Percentiles rank a stretch among this genome's conserved stretches.
phyloP scores from a whole-genome alignment of 2,113 vertebrate species.

The Daphoenositta chrysoptera region DNA sequence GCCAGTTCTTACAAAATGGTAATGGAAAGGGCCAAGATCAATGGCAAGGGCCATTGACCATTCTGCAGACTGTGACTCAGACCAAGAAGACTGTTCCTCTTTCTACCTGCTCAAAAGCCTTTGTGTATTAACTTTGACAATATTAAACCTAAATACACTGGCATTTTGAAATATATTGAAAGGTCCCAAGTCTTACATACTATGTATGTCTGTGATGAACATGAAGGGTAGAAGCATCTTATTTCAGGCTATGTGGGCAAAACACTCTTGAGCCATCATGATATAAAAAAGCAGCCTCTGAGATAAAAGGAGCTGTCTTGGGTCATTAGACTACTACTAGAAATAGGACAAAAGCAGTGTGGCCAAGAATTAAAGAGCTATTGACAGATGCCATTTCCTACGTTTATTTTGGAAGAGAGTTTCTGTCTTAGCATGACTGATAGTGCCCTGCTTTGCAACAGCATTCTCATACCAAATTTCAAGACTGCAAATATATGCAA shows the following conservation, averaged over 20 bases:
- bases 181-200: neutral
- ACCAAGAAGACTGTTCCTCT: neutral
- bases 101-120: neutral
- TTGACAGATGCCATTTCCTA: neutral
- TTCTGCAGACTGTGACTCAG: neutral
- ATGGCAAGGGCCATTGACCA: neutral
- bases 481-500: neutral
- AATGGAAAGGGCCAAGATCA: neutral
- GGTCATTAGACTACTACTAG: neutral
- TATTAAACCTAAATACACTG: neutral
- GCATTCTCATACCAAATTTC: neutral
- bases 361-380: neutral
- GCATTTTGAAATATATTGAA: neutral
- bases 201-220: neutral
- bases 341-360: neutral
- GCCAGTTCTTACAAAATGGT: neutral
- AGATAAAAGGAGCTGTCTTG: neutral
- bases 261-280: neutral
- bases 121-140: neutral
- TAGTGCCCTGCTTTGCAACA: neutral
- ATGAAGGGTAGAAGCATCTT: neutral
- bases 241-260: neutral
- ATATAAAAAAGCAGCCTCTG: neutral
- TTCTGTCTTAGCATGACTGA: neutral
- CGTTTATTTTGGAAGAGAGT: neutral